Conservation (phyloP, 1,140 invertebrate species). For the Trichomalopsis sarcophagae region DNA sequence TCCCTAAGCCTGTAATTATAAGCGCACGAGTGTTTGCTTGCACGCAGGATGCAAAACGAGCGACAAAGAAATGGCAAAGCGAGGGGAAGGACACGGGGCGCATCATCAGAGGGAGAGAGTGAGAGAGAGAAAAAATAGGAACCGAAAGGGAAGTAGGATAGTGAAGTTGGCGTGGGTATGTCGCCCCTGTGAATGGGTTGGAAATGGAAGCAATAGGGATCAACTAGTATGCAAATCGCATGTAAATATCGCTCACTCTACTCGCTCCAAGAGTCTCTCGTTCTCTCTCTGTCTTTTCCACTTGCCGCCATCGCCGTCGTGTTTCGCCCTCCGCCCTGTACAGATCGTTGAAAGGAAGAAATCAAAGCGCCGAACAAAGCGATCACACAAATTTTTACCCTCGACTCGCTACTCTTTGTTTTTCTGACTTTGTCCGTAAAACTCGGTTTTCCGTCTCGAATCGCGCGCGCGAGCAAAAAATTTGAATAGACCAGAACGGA, state of each 20-base stretch:
- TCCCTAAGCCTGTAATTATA: constrained; percentile 32
- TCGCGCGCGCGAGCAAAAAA: background rate
- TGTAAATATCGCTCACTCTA: constrained; percentile 75
- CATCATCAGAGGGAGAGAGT: constrained; percentile 41
- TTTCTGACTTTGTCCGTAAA: constrained; percentile 21
- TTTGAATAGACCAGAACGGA: too few species aligned
- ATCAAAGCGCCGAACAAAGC: constrained; percentile 73
- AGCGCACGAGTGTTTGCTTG: constrained; percentile 23
- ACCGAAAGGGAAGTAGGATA: constrained; percentile 60
- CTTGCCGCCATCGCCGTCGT: constrained; percentile 22
- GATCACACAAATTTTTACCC: constrained; percentile 53
- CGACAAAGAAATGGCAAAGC: constrained; percentile 38
- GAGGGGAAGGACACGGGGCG: constrained; percentile 28
- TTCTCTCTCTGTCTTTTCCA: constrained; percentile 50
- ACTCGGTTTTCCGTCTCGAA: background rate
- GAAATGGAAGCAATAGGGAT: constrained; percentile 76
- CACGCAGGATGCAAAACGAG: constrained; percentile 8
- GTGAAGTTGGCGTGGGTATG: constrained; percentile 66
- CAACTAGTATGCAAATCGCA: constrained; percentile 77
- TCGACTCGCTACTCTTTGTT: background rate
- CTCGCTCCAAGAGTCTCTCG: constrained; percentile 58
- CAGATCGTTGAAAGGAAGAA: constrained; percentile 66
- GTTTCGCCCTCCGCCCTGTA: constrained; percentile 52
- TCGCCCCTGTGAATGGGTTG: constrained; percentile 66
- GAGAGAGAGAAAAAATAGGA: constrained; percentile 41